phyloP scores from a whole-genome alignment of 2,113 vertebrate species.

The Lichenostomus cassidix region DNA sequence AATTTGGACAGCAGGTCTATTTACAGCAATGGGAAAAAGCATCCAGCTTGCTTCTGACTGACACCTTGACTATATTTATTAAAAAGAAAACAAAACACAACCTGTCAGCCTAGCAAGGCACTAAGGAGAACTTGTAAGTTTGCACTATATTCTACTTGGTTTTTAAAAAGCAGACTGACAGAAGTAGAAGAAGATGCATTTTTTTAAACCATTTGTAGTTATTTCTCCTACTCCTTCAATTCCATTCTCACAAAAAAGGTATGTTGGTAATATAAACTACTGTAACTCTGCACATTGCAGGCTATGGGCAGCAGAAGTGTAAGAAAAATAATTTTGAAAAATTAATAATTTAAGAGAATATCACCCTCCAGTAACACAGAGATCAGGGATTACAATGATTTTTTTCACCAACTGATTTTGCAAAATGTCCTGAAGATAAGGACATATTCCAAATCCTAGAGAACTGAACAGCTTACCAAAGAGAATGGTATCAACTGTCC shows the following conservation, averaged over 20 bases:
- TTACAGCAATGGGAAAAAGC: slow-evolving; percentile 13
- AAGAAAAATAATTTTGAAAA: background rate
- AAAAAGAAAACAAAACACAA: background rate
- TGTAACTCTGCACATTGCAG: background rate
- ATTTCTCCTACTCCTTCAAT: background rate
- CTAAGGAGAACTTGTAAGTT: background rate
- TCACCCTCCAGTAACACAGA: background rate
- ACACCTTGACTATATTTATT: background rate
- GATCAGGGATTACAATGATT: background rate
- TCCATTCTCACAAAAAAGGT: background rate
- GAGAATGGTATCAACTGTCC: background rate
- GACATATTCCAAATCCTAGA: background rate
- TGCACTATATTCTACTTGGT: background rate
- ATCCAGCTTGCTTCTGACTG: background rate
- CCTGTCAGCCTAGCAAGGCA: background rate
- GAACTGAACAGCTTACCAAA: background rate
- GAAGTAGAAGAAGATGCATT: background rate
- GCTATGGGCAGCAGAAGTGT: background rate
- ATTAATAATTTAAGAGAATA: background rate
- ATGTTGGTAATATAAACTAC: background rate
- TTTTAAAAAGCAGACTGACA: background rate
- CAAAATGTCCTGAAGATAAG: background rate
- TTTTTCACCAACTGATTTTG: background rate
- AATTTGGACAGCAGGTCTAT: background rate
- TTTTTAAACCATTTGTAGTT: background rate